phyloP scores from a whole-genome alignment of 2,797 vertebrate species.

The Channa striata region DNA sequence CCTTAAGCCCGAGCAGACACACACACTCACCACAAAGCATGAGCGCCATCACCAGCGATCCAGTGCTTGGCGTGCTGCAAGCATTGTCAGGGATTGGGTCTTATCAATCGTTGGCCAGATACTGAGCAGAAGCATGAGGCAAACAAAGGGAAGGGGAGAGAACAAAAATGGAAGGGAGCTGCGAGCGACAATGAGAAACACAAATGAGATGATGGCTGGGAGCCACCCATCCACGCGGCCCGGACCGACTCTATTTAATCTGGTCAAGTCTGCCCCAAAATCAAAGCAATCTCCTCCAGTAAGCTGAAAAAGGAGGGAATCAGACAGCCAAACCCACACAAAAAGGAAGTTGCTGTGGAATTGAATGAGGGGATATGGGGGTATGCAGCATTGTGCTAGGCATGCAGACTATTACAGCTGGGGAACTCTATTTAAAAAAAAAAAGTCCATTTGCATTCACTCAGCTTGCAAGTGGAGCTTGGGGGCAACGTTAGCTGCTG shows the following conservation, averaged over 20 bases:
- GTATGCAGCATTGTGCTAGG: conserved; percentile 52
- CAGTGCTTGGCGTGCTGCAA: conserved; percentile 42
- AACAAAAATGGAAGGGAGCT: conserved; percentile 71
- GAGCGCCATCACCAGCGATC: conserved; percentile 59
- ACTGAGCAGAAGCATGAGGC: conserved; percentile 75
- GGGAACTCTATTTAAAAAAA: conserved; percentile 64
- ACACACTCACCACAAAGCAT: conserved; percentile 60
- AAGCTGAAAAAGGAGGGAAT: conserved; percentile 61
- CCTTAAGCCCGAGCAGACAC: conserved; percentile 60
- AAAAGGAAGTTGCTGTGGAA: conserved; percentile 61
- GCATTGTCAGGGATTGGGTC: conserved; percentile 83
- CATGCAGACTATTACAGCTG: conserved; percentile 55
- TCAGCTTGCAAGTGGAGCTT: conserved; percentile 58
- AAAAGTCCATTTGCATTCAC: conserved; percentile 69
- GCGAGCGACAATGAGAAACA: conserved; percentile 75
- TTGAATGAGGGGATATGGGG: conserved; percentile 59
- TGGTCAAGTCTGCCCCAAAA: conserved; percentile 72
- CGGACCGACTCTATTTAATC: conserved; percentile 71
- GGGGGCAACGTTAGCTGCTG: conserved; percentile 61
- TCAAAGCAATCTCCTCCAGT: conserved; percentile 68
- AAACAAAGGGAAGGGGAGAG: conserved; percentile 73
- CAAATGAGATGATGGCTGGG: conserved; percentile 76
- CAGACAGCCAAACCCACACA: conserved; percentile 59
- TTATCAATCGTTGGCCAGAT: conserved; percentile 88
- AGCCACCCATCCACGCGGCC: conserved; percentile 61